A percentile compares a stretch with the other conserved stretches of the same genome.
These are phyloP conservation scores for Drosophila ohnishii DNA, from an alignment of 1,140 invertebrate genomes.

Conservation along the genomic window DNA sequence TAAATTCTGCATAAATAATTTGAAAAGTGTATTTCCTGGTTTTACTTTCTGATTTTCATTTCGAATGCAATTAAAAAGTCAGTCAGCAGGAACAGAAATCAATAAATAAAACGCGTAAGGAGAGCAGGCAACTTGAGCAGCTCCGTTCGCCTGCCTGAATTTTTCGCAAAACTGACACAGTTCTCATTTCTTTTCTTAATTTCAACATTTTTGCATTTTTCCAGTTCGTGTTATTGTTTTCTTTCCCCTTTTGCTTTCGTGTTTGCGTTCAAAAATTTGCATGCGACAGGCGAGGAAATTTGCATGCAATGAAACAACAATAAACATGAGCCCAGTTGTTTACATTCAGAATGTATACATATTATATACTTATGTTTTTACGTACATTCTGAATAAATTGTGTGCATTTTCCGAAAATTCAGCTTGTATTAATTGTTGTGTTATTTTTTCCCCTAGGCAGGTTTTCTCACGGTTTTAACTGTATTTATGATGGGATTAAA, in stretches of 20 bases:
- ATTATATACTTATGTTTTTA: constrained; percentile 11
- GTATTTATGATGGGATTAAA: no score
- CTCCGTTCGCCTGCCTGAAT: background rate
- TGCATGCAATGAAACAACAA: constrained; percentile 45
- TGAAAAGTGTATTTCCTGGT: background rate
- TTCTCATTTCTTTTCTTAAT: constrained; percentile 34
- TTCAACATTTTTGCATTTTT: constrained; percentile 31
- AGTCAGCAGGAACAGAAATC: constrained; percentile 28
- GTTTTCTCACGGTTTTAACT: constrained; percentile 7
- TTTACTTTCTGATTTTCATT: constrained; percentile 17
- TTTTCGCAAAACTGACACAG: constrained; percentile 33
- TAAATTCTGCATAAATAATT: background rate
- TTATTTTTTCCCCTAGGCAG: background rate
- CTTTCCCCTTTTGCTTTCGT: constrained; percentile 27
- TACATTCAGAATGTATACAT: constrained; percentile 8
- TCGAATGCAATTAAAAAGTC: constrained; percentile 35
- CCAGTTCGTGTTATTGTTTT: constrained; percentile 27
- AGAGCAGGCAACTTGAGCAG: constrained; percentile 1
- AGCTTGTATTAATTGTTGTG: background rate
- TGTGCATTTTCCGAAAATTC: constrained; percentile 3
- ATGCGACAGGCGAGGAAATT: constrained; percentile 38
- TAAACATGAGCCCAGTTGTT: constrained; percentile 37
- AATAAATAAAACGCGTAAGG: constrained; percentile 28
- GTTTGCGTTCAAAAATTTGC: constrained; percentile 31
- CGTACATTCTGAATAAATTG: constrained; percentile 3